Conservation (phyloP, 2,113 vertebrate genomes). For the Perognathus longimembris region DNA sequence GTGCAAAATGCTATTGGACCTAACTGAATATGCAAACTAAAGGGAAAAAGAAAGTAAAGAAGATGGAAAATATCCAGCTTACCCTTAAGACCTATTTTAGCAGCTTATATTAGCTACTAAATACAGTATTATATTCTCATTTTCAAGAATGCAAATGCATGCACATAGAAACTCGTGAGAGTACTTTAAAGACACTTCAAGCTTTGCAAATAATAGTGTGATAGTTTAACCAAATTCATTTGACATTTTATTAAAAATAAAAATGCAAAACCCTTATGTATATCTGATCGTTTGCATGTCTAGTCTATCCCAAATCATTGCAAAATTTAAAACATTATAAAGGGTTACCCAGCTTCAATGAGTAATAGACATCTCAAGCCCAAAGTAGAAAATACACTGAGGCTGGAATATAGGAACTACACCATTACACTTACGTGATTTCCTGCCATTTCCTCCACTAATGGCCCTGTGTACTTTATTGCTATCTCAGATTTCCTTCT, state of each 20-base stretch:
- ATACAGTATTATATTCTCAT: not conserved
- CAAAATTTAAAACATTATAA: not conserved
- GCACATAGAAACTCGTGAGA: not conserved
- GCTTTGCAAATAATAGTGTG: constrained; percentile 27
- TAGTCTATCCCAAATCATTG: not conserved
- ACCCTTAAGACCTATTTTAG: not conserved
- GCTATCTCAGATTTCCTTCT: not conserved
- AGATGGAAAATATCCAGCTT: not conserved
- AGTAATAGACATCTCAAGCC: not conserved
- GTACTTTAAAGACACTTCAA: not conserved
- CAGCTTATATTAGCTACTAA: not conserved
- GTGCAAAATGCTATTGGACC: not conserved
- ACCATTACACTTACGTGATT: constrained; percentile 46
- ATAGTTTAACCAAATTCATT: constrained; percentile 8
- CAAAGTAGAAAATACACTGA: not conserved
- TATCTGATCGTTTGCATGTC: not conserved
- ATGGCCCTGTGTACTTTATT: not conserved
- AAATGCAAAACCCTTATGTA: not conserved
- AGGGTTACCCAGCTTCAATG: not conserved
- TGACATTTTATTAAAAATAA: constrained; percentile 1
- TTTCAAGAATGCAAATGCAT: not conserved
- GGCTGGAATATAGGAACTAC: not conserved
- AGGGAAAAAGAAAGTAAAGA: not conserved
- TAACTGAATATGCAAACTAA: not conserved
- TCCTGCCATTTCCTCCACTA: not conserved